phyloP scores from a whole-genome alignment of 2,888 invertebrate genomes.

The Sceliomorpha sp. region DNA sequence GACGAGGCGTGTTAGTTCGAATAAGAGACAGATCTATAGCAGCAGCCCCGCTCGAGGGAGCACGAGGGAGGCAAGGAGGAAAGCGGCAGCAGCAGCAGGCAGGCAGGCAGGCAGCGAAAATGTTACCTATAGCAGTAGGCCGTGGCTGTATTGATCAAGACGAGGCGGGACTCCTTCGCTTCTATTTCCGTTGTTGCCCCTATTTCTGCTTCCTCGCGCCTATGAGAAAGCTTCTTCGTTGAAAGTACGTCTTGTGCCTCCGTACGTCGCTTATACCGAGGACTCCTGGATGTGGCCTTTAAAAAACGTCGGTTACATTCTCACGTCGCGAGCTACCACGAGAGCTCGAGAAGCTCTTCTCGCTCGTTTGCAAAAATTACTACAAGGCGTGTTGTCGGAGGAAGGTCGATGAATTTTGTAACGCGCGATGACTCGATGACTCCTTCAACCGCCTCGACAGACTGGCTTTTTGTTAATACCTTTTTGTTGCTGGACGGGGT shows the following conservation, averaged over 20 bases:
- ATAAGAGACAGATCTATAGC: slow-evolving; percentile 77
- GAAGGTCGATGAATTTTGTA: no score
- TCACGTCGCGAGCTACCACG: no score
- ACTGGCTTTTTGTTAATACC: no score
- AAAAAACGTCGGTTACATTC: slow-evolving; percentile 13
- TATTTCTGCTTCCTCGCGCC: slow-evolving; percentile 73
- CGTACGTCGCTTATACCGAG: slow-evolving; percentile 32
- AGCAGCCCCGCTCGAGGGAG: slow-evolving; percentile 58
- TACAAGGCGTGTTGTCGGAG: no score
- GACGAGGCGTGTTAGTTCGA: slow-evolving; percentile 74
- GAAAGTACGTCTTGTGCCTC: slow-evolving; percentile 51
- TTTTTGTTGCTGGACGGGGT: no score
- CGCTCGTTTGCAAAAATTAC: no score
- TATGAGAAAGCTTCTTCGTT: slow-evolving; percentile 67
- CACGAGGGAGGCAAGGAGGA: slow-evolving; percentile 61
- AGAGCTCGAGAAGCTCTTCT: no score
- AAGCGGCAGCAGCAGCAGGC: slow-evolving; percentile 61
- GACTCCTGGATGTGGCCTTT: slow-evolving; percentile 22
- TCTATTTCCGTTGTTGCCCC: slow-evolving; percentile 79
- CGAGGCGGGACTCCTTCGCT: slow-evolving; percentile 77
- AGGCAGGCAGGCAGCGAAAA: slow-evolving; percentile 70
- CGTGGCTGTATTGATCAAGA: slow-evolving; percentile 80
- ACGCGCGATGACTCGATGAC: no score
- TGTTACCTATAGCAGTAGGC: slow-evolving; percentile 77
- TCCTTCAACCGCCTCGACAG: no score